Evolutionary conservation across 1,140 invertebrate species (phyloP).

Genomic region (Lasioglossum albipes): DNA sequence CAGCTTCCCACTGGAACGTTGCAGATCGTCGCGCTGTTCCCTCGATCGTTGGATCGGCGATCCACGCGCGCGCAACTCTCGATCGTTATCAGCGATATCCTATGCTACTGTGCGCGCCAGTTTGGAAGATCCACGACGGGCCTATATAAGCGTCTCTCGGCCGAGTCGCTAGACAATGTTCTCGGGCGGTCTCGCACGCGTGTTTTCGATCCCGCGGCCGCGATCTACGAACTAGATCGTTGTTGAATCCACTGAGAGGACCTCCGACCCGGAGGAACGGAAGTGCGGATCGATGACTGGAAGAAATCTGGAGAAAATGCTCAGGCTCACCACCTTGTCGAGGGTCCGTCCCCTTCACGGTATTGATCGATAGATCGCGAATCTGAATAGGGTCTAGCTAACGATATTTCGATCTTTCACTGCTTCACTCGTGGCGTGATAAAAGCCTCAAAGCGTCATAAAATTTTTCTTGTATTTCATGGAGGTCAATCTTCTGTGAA

Average conservation of each 20-base stretch:
- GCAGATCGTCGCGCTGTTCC: not conserved
- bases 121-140: slow-evolving; percentile 56
- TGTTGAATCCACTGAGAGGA: too few relatives aligned
- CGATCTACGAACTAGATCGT: too few relatives aligned
- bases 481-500: too few relatives aligned
- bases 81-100: slow-evolving; percentile 20
- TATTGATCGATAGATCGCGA: slow-evolving; percentile 24
- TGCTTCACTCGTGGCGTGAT: too few relatives aligned
- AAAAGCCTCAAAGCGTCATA: too few relatives aligned
- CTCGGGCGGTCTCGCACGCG: slow-evolving; percentile 45
- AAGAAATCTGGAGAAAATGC: slow-evolving; percentile 72
- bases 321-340: slow-evolving; percentile 68
- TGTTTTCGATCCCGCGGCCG: not conserved
- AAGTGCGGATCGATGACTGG: slow-evolving; percentile 39
- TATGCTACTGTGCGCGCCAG: slow-evolving; percentile 58
- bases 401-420: too few relatives aligned
- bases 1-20: not conserved
- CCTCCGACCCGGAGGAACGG: not conserved
- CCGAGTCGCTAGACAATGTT: slow-evolving; percentile 47
- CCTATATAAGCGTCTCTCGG: slow-evolving; percentile 63
- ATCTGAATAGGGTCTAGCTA: too few relatives aligned
- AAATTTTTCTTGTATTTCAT: too few relatives aligned
- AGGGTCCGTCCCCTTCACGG: slow-evolving; percentile 68
- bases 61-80: not conserved
- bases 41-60: not conserved